Conservation (phyloP, 2,888 invertebrate species). For the Troilus luridus region DNA sequence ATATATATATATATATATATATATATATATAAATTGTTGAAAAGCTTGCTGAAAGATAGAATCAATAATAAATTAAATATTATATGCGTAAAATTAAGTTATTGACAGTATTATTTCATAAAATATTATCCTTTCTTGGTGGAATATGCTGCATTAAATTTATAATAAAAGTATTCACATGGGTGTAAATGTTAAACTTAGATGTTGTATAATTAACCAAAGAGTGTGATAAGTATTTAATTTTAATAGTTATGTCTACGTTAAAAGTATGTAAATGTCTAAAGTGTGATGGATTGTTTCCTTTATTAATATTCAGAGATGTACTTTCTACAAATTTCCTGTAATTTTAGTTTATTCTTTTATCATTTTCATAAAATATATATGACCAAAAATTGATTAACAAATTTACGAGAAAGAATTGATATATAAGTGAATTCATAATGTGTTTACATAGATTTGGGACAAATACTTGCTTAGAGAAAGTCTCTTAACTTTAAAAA, state of each 20-base stretch:
- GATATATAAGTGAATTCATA: background rate
- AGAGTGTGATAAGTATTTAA: constrained; percentile 51
- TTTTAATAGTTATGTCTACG: constrained; percentile 27
- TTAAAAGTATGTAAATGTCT: constrained; percentile 5
- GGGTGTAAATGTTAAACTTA: constrained; percentile 12
- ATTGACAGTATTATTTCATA: constrained; percentile 42
- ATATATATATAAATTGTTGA: constrained; percentile 31
- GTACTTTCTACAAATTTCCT: background rate
- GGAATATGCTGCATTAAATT: constrained; percentile 29
- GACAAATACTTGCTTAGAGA: background rate
- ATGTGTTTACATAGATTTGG: background rate
- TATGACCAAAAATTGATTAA: background rate
- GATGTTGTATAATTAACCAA: constrained; percentile 35
- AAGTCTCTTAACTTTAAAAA: background rate
- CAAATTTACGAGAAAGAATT: background rate
- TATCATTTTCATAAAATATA: no score
- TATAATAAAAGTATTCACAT: constrained; percentile 22
- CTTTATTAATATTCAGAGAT: background rate
- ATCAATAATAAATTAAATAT: constrained; percentile 18
- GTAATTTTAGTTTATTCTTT: background rate
- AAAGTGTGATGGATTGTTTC: background rate
- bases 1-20: constrained; percentile 30
- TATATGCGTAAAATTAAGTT: constrained; percentile 43
- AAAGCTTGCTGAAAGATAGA: constrained; percentile 41
- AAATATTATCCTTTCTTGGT: constrained; percentile 19